Base-by-base conservation (phyloP, 1,140 invertebrate species). In the Mycetomoellerius zeteki region DNA sequence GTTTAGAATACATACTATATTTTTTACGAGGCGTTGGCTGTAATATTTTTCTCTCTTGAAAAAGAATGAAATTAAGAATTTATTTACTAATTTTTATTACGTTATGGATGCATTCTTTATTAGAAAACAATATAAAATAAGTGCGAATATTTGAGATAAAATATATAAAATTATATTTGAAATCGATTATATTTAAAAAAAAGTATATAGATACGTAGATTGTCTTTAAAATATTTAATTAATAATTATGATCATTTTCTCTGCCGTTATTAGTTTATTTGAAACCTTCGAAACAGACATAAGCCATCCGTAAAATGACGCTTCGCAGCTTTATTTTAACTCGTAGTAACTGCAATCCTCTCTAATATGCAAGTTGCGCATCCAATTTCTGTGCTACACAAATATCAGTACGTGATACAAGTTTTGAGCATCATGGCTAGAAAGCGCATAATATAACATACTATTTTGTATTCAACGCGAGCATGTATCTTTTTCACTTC, bases 391-490 rank as follows among this genome's bases (percentile, higher is more conserved):
- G 7, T 30, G 19, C 14, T 73, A 47, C 33, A 24, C 54, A 19
- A 21, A 54, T 8, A 62, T 60, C 30, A 6, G 4, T 37, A 33
- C 27, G 47, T 33, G 8, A 30, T 50, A 30, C 12, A 58, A 73
- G 43, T 81, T 77, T 72, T 47, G 56, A 76, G 60, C 78, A 52
- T 64, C 64, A 30, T 33, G 50, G 58, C 19, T 62, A 43, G 24
- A 60, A 37, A 16, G 16, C 37, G 69, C 27, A 33, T 81, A 86
- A 78, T 84, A 85, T 88, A 90, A 84, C 80, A 87, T 2, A 54
- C 80, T 92, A 84, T 84, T 93, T 94, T 90, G 85, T 94, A 94
- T 94, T 94, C 94, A 93, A 54, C 76, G 82, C 89, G 90, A 93
- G 88, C 89, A 87, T 75, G 82, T 85, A 86, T 80, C 71, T 86